Evolutionary conservation across 2,888 invertebrate genomes (phyloP).

Genomic region (Halictus quadricinctus): DNA sequence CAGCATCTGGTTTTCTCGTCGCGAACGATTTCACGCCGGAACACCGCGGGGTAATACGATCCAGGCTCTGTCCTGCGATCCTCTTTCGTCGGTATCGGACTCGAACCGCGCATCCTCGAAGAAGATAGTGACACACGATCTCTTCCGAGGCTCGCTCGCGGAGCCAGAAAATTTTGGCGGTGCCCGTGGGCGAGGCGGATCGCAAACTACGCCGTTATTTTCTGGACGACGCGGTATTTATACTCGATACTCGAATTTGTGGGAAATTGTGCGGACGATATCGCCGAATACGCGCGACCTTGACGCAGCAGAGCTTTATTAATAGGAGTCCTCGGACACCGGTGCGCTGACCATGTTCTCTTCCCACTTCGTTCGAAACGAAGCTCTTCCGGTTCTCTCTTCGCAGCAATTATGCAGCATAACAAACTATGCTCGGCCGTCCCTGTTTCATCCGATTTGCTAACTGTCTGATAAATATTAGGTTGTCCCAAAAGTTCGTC

Average conservation of each 20-base stretch:
- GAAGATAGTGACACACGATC: constrained; percentile 4
- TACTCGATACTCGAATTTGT: constrained; percentile 61
- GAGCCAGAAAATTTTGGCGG: constrained; percentile 51
- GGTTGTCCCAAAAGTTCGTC: background rate
- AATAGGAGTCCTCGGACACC: constrained; percentile 73
- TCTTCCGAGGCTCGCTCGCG: background rate
- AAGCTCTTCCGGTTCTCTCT: constrained; percentile 21
- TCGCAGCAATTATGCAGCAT: background rate
- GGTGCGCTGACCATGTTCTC: constrained; percentile 36
- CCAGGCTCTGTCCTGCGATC: background rate
- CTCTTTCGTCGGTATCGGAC: background rate
- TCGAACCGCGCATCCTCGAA: constrained; percentile 21
- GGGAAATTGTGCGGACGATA: constrained; percentile 54
- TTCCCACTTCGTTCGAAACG: constrained; percentile 20
- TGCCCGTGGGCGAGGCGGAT: constrained; percentile 43
- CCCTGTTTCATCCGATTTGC: background rate
- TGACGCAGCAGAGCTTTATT: constrained; percentile 74
- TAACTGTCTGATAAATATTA: too few relatives aligned
- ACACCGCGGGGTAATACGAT: constrained; percentile 11
- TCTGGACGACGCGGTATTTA: constrained; percentile 66
- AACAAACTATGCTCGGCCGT: background rate
- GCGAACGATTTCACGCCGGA: background rate
- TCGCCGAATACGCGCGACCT: constrained; percentile 68
- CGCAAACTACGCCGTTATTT: constrained; percentile 61
- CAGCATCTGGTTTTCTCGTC: background rate